A percentile compares a stretch with the other conserved stretches of the same genome.
phyloP scores from a whole-genome alignment of 2,797 vertebrate genomes.

The Typhlichthys subterraneus region DNA sequence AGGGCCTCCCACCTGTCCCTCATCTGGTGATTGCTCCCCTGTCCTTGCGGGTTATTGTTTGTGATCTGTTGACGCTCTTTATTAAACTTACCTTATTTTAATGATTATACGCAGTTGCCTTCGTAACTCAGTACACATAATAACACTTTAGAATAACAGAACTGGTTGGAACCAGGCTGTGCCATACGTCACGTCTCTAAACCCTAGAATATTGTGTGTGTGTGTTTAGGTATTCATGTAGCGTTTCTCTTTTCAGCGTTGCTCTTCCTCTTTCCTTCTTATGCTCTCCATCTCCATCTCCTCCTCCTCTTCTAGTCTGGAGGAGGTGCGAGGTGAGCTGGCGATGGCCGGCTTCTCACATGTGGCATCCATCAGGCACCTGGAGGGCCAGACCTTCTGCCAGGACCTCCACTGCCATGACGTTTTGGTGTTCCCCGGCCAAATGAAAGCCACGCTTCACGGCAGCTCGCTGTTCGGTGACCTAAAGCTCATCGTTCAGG shows the following conservation, averaged over 20 bases:
- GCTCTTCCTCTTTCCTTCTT: slow-evolving; percentile 15
- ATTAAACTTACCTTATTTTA: too few species aligned
- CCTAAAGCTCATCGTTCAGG: slow-evolving; percentile 87
- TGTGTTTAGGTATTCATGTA: slow-evolving; percentile 7
- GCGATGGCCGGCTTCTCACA: slow-evolving; percentile 75
- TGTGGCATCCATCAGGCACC: slow-evolving; percentile 75
- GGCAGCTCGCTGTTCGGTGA: slow-evolving; percentile 78
- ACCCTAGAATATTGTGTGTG: neutral
- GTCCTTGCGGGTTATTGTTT: too few species aligned
- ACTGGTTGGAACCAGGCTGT: too few species aligned
- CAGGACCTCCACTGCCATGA: slow-evolving; percentile 85
- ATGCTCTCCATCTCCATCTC: slow-evolving; percentile 6
- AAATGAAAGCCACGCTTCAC: slow-evolving; percentile 78
- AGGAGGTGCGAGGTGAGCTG: slow-evolving; percentile 79
- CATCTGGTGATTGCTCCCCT: too few species aligned
- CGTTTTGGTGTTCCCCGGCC: slow-evolving; percentile 83
- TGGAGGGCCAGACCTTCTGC: slow-evolving; percentile 78
- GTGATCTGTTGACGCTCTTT: too few species aligned
- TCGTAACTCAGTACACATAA: too few species aligned
- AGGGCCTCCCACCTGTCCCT: too few species aligned
- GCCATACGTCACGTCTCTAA: too few species aligned
- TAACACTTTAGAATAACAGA: too few species aligned
- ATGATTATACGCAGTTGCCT: too few species aligned
- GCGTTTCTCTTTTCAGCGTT: slow-evolving; percentile 29
- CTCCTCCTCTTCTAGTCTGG: slow-evolving; percentile 64